Percentiles rank a stretch among this genome's conserved stretches.
Conservation (phyloP, 2,888 invertebrate species). For the Sabatieria punctata region DNA sequence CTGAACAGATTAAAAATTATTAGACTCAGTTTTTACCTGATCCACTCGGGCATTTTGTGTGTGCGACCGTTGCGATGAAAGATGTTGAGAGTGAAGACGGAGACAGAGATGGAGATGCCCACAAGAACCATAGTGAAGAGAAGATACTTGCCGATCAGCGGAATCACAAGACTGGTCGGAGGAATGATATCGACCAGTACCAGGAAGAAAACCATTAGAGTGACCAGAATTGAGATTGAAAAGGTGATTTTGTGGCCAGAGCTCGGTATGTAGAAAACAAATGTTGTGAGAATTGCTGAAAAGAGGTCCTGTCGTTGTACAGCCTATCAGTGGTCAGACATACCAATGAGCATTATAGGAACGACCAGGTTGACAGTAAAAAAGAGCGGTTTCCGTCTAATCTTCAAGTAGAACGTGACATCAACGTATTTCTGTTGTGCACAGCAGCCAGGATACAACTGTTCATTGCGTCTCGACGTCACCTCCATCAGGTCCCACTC, state of each 20-base stretch:
- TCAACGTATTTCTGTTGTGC: conserved; percentile 26
- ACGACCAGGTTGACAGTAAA: no score
- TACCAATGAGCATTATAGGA: conserved; percentile 24
- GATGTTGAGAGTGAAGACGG: no score
- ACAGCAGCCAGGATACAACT: conserved; percentile 29
- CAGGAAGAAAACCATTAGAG: conserved; percentile 95
- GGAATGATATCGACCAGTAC: conserved; percentile 96
- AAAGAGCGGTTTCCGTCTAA: conserved; percentile 28
- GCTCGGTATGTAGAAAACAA: no score
- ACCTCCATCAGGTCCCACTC: conserved; percentile 30
- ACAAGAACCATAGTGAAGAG: conserved; percentile 97
- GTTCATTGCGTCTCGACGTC: conserved; percentile 21
- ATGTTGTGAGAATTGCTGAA: no score
- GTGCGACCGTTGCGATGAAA: conserved; percentile 92
- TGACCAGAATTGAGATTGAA: conserved; percentile 87
- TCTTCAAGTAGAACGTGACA: conserved; percentile 23
- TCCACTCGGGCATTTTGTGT: conserved; percentile 88
- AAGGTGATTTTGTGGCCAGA: conserved; percentile 92
- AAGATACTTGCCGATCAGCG: conserved; percentile 83
- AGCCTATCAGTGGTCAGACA: no score
- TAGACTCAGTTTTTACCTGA: conserved; percentile 8
- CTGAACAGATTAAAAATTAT: no score
- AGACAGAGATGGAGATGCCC: conserved; percentile 78
- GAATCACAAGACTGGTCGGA: conserved; percentile 83
- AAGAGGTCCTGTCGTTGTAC: no score